Base-by-base conservation (phyloP, 2,797 vertebrate species). In the Bufotes viridis region DNA sequence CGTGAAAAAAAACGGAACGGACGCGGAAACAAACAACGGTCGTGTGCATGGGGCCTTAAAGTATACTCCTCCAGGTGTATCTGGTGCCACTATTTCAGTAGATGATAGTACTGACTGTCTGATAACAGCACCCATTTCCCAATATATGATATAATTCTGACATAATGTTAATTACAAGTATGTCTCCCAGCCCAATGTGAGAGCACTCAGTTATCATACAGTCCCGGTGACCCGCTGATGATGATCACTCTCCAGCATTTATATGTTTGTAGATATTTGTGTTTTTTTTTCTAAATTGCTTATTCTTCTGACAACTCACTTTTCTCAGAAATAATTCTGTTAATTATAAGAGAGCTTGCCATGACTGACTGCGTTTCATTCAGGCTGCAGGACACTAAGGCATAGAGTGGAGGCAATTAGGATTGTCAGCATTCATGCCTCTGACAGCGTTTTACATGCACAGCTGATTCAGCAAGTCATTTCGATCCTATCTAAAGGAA, bases 381-480 rank as follows among this genome's bases (percentile, higher is more conserved):
- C 74, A 89, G 80, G 49, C 88, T 29, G 74, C 76, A 86, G 84
- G 88, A 82, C 55, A 82, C 84, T 89, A 82, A 82, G 72, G 72
- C 84, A 69, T 89, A 78, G 79, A 89, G 60, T 86, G 78, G 78
- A 86, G 72, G 84, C 88, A 82, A 89, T 70, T 67, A 81, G 80
- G 65, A 20, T 3, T 26, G 17, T 15, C 14, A 53, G 20, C 89
- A 83, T 81, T 78, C 57, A 84, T 55, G 49, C 0, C 0, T 80
- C 81, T 81, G 88, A 78, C 51, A 89, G 29, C 72, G 5, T 55
- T 22, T 61, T 51, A 84, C 22, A 81, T 60, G 20, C 42, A 51
- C n/a, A 29, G 84, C 89, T 88, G 86, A 86, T 29, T 82, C 83
- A 90, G 83, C 79, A 72, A 87, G 90, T 90, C 22, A 49, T 87